Evolutionary conservation across 2,797 vertebrate genomes (phyloP).

Genomic region (Pelochelys cantorii): DNA sequence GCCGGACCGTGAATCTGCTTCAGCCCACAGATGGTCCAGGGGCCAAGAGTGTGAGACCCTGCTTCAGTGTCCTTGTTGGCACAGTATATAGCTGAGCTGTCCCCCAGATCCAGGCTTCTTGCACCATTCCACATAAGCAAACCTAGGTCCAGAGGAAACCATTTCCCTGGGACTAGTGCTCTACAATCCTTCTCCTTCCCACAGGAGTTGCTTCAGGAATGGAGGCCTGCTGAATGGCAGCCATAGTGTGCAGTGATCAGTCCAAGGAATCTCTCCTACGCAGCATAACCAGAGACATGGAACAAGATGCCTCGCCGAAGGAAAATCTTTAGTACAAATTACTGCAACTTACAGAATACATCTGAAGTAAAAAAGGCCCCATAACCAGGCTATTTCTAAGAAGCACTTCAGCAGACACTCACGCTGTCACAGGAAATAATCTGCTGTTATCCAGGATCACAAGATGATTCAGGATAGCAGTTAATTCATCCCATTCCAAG

Average conservation of each 20-base stretch:
- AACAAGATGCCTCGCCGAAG: neutral
- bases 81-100: neutral
- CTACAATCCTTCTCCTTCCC: neutral
- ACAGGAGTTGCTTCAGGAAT: no score
- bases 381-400: neutral
- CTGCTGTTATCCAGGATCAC: neutral
- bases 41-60: no score
- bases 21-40: no score
- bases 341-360: neutral
- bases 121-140: neutral
- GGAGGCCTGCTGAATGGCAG: neutral
- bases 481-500: fast-evolving
- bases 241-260: neutral
- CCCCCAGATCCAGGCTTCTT: neutral
- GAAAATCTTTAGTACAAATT: neutral
- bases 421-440: constrained; percentile 11
- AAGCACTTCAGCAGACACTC: neutral
- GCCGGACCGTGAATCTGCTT: no score
- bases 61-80: neutral
- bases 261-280: fast-evolving
- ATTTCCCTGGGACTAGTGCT: neutral
- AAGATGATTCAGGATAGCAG: neutral
- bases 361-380: neutral
- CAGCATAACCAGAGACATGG: neutral
- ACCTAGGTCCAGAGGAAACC: neutral